phyloP scores from a whole-genome alignment of 1,140 invertebrate species.

The Apocrypta bakeri region DNA sequence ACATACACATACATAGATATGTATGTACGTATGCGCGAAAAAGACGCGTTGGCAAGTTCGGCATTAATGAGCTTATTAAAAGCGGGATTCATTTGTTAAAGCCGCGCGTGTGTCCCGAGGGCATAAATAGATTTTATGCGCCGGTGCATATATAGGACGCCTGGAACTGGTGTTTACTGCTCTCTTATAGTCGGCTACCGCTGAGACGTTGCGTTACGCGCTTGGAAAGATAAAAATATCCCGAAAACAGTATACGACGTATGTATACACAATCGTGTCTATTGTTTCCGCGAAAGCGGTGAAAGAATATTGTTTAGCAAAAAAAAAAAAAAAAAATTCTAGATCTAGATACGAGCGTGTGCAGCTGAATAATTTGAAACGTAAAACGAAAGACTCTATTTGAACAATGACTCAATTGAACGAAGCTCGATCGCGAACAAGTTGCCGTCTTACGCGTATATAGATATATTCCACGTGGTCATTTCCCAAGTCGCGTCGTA shows the following conservation, averaged over 20 bases:
- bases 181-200: not conserved
- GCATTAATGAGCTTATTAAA: conserved; percentile 46
- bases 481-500: not conserved
- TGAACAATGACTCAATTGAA: conserved; percentile 6
- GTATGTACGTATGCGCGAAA: not conserved
- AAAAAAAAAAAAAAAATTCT: not conserved
- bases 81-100: conserved; percentile 39
- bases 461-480: not conserved
- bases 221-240: not conserved
- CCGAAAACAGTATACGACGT: not conserved
- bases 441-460: not conserved
- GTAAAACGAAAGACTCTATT: not conserved
- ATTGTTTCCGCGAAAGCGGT: not conserved
- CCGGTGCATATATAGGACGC: not conserved
- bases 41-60: conserved; percentile 10
- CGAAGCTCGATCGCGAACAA: not conserved
- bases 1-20: no score
- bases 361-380: not conserved
- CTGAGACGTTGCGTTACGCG: not conserved
- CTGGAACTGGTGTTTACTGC: conserved; percentile 27
- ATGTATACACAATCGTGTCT: not conserved
- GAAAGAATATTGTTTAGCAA: not conserved
- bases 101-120: not conserved
- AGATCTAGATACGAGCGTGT: not conserved
- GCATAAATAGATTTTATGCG: conserved; percentile 40